Base-by-base conservation (phyloP, 2,888 invertebrate genomes). In the Thalpophila matura region DNA sequence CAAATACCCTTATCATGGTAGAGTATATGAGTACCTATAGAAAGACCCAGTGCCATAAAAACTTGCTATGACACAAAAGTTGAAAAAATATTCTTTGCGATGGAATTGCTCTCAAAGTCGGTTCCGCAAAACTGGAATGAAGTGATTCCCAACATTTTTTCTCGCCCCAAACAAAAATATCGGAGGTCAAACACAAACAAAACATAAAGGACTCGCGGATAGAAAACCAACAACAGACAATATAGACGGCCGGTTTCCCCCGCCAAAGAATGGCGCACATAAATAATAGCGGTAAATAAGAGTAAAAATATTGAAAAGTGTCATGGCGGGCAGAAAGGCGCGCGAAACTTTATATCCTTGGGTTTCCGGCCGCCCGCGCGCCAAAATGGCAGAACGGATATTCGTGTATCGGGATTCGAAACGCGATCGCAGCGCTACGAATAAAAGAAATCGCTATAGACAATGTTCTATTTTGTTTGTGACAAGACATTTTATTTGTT, bases 241-340 rank as follows among this genome's bases (percentile, higher is more conserved):
- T 86, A 89, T 86, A 88, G 86, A 83, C 86, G 83, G 82, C 82
- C 79, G 80, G 88, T 86, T 89, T 89, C 86, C 88, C 86, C 78
- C 76, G 65, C 74, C 85, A 77, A 93, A 92, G 92, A 93, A 94
- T 91, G 85, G 86, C 77, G 77, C 85, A 89, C 92, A 95, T 93
- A 94, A 94, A 94, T 94, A 94, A 95, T 91, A 82, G 89, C 93
- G 87, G 91, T 95, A 94, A 95, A 95, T 95, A 95, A 94, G 91
- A 91, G 91, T 93, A 92, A 94, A 81, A 94, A 94, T 95, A 95
- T 95, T 91, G 95, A 90, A 93, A 94, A 95, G 84, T 93, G 95
- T 94, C 95, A 92, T 88, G 89, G 91, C 89, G 90, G 88, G 88
- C 83, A 91, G 91, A 92, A 91, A 91, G 89, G 91, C 90, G 90